Evolutionary conservation across 2,797 vertebrate genomes (phyloP).

Genomic region (Protonibea diacanthus): DNA sequence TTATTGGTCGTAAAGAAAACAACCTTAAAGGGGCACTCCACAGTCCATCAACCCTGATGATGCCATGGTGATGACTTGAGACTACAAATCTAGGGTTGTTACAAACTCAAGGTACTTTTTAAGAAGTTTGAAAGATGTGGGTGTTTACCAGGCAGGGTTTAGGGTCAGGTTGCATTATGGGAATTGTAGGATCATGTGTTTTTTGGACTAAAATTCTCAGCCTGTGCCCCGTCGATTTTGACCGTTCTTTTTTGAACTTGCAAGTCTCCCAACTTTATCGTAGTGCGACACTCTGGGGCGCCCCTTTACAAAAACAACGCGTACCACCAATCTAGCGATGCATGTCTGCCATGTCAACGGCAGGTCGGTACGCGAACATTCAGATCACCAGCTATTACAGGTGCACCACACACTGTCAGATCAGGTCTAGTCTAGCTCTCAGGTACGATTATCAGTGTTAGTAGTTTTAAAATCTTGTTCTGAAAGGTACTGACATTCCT

Average conservation of each 20-base stretch:
- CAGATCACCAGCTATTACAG: constrained; percentile 61
- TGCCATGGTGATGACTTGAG: neutral
- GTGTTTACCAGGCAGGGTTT: neutral
- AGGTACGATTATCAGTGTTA: constrained; percentile 66
- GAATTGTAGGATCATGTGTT: constrained; percentile 2
- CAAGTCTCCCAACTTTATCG: neutral
- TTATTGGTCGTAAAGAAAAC: constrained; percentile 4
- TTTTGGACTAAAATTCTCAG: neutral
- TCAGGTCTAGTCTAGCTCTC: constrained; percentile 70
- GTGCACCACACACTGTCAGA: constrained; percentile 43
- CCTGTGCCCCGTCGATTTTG: neutral
- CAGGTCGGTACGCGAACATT: constrained; percentile 5
- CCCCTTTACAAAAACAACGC: constrained; percentile 2
- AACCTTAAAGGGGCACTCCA: constrained; percentile 20
- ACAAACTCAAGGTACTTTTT: neutral
- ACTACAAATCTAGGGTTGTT: neutral
- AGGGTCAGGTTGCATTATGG: constrained; percentile 11
- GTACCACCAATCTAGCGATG: neutral
- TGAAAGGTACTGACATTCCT: constrained; percentile 39
- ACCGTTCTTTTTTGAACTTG: neutral
- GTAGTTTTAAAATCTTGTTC: constrained; percentile 24
- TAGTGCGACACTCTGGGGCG: neutral
- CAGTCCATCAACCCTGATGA: neutral
- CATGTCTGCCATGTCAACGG: neutral
- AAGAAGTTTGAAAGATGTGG: neutral